Evolutionary conservation across 1,140 invertebrate species (phyloP).

Genomic region (Dendroctonus ponderosae): DNA sequence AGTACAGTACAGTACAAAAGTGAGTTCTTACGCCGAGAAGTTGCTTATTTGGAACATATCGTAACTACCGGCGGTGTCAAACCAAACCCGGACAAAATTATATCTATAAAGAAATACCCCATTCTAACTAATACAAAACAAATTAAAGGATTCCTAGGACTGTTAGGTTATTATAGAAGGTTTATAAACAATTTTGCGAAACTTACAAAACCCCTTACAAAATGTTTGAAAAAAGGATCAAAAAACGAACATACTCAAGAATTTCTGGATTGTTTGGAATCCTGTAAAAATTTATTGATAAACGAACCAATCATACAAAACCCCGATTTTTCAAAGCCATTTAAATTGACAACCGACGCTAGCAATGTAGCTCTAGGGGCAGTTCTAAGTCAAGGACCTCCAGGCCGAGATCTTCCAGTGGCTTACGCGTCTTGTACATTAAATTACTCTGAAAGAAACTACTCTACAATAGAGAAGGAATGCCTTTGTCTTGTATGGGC

Average conservation of each 20-base stretch:
- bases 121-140: constrained; percentile 44
- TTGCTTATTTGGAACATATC: constrained; percentile 19
- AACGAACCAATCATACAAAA: constrained; percentile 33
- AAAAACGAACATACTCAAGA: constrained; percentile 9
- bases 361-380: constrained; percentile 3
- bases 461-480: no score
- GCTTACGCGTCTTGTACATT: constrained; percentile 10
- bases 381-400: background rate
- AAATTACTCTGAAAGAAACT: no score
- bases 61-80: constrained; percentile 20
- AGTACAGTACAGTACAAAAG: constrained; percentile 40
- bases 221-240: constrained; percentile 18
- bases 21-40: constrained; percentile 35
- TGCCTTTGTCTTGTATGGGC: no score
- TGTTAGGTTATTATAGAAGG: constrained; percentile 37
- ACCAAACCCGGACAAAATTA: constrained; percentile 24
- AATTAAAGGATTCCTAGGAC: constrained; percentile 30
- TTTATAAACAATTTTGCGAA: constrained; percentile 41
- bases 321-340: constrained; percentile 47
- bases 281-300: constrained; percentile 25
- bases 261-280: constrained; percentile 16
- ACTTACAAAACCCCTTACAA: constrained; percentile 35
- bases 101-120: constrained; percentile 37
- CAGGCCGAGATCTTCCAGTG: constrained; percentile 1
- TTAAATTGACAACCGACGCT: constrained; percentile 46